A percentile compares a stretch with the other conserved stretches of the same genome.
These are phyloP conservation scores for Kryphioiulus occultus DNA, from an alignment of 2,888 invertebrate species.

Conservation along the genomic window DNA sequence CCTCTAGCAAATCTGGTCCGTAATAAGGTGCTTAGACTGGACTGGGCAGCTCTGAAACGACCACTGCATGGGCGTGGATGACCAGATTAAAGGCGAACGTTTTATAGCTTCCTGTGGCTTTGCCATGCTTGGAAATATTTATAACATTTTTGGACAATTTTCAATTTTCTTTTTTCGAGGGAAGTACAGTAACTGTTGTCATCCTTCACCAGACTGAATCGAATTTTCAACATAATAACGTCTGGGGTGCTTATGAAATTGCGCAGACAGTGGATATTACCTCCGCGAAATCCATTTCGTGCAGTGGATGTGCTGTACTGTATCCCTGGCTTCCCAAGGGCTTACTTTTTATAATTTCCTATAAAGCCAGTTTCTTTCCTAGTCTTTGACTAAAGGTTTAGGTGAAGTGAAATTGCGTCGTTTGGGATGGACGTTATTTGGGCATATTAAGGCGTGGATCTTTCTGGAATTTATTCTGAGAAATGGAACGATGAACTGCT, in stretches of 20 bases:
- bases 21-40: conserved; percentile 46
- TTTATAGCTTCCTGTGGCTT: conserved; percentile 37
- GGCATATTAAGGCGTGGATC: no score
- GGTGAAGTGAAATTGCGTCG: no score
- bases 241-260: conserved; percentile 19
- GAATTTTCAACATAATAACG: conserved; percentile 27
- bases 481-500: no score
- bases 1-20: conserved; percentile 46
- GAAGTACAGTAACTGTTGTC: background rate
- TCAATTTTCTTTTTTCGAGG: background rate
- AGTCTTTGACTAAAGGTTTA: no score
- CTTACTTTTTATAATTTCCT: background rate
- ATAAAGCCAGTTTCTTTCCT: background rate
- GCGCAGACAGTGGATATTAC: conserved; percentile 13
- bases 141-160: conserved; percentile 33
- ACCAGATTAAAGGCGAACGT: conserved; percentile 42
- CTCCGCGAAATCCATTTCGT: background rate
- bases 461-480: no score
- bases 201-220: background rate
- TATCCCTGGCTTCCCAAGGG: no score
- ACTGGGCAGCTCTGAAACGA: conserved; percentile 38
- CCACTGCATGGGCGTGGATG: conserved; percentile 46
- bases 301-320: background rate
- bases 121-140: background rate
- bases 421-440: no score